Evolutionary conservation across 2,797 vertebrate species (phyloP).

Genomic region (Meda fulgida): DNA sequence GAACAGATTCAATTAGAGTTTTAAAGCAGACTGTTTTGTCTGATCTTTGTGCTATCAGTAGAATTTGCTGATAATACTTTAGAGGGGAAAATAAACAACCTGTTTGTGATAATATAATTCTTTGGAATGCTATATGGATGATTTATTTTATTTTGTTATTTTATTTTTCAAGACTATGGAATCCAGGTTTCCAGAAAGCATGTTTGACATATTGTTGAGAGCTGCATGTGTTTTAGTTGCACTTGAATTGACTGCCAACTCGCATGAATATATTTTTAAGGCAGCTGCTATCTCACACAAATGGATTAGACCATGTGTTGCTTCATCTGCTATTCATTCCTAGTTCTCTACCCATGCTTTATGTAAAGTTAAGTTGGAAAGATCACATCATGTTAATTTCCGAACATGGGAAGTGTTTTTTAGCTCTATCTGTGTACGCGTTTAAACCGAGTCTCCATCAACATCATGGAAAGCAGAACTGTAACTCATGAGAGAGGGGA

Average conservation of each 20-base stretch:
- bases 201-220: not conserved
- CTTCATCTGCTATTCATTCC: not conserved
- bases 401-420: constrained; percentile 43
- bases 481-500: constrained; percentile 25
- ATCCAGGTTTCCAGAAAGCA: not conserved
- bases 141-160: not conserved
- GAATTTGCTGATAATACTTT: not conserved
- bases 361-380: not conserved
- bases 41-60: not conserved
- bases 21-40: not conserved
- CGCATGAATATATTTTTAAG: constrained; percentile 12
- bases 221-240: constrained; percentile 13
- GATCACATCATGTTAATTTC: constrained; percentile 11
- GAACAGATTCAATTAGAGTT: not conserved
- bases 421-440: not conserved
- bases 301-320: constrained; percentile 24
- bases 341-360: not conserved
- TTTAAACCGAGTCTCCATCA: constrained; percentile 10
- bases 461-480: constrained; percentile 45
- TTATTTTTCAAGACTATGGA: not conserved
- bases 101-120: not conserved
- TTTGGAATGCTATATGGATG: not conserved
- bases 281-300: constrained; percentile 6
- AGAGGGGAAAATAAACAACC: not conserved
- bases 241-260: not conserved